These are phyloP conservation scores for Otocyon megalotis DNA, from an alignment of 2,113 vertebrate genomes.

Conservation along the genomic window DNA sequence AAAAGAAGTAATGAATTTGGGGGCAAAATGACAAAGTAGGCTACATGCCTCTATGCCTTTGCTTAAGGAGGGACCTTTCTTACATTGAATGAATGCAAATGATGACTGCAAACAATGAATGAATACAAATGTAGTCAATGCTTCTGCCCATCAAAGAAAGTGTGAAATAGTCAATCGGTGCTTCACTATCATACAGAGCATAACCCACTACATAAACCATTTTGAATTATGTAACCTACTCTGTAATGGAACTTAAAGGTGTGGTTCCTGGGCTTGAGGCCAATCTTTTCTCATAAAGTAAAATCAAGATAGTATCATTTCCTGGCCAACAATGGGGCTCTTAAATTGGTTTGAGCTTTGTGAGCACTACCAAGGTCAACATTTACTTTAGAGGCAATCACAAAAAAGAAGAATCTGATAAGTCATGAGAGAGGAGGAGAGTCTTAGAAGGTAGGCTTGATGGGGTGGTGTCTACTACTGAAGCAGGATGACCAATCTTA, in stretches of 20 bases:
- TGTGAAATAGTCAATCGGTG: neutral
- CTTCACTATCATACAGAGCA: neutral
- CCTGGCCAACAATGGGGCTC: neutral
- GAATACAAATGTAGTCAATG: neutral
- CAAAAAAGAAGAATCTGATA: neutral
- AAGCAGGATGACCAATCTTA: neutral
- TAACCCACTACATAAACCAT: neutral
- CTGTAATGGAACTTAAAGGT: neutral
- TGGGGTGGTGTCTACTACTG: neutral
- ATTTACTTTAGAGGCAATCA: neutral
- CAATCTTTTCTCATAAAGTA: neutral
- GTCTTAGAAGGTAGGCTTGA: neutral
- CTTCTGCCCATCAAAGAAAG: neutral
- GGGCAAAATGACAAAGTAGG: neutral
- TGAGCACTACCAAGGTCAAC: constrained; percentile 15
- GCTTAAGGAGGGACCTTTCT: neutral
- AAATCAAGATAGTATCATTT: constrained; percentile 36
- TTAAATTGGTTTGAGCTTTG: constrained; percentile 34
- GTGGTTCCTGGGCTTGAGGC: neutral
- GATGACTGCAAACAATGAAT: neutral
- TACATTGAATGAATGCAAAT: neutral
- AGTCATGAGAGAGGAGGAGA: neutral
- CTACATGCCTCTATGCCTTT: neutral
- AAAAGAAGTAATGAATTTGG: neutral
- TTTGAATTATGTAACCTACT: neutral